Base-by-base conservation (phyloP, 2,888 invertebrate genomes). In the Spodoptera littoralis region DNA sequence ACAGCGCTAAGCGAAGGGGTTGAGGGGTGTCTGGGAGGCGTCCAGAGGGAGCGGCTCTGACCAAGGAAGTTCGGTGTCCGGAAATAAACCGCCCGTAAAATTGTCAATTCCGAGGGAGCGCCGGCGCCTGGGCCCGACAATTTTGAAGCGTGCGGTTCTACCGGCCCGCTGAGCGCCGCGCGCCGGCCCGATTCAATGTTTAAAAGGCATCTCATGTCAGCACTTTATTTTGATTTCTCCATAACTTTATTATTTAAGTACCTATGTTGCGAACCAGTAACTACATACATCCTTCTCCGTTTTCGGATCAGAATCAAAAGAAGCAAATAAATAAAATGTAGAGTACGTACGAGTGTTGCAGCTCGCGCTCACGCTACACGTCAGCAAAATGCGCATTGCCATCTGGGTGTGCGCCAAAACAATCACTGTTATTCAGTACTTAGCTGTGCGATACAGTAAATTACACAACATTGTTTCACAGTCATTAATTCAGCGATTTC, bases 71-170 rank as follows among this genome's bases (percentile, higher is more conserved):
- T 93, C 91, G 91, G 93, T 95, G 93, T 93, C 94, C 95, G 94
- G 93, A 93, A 95, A 94, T 95, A 96, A 96, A 96, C 96, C 95
- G 95, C 92, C 95, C 95, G 96, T 96, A 96, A 96, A 96, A 96
- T 96, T 96, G 96, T 92, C 96, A 96, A 96, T 96, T 96, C 95
- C 95, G 91, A 91, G 90, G 86, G 90, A 90, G 83, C 81, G 82
- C 86, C 85, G 86, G 89, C 87, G 89, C 87, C 87, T 87, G 90
- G 84, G 80, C 84, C 84, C 90, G 91, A 91, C 90, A 88, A 91
- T 91, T 90, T 88, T 87, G 89, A 90, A 88, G 80, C 83, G 84
- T 84, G 81, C 81, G 80, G 81, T 80, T 78, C 74, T 70, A 76
- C 79, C 73, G 81, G 81, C 72, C 78, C 77, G 68, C 72, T 78